Conservation (phyloP, 2,797 vertebrate species). For the Cuniculus paca region DNA sequence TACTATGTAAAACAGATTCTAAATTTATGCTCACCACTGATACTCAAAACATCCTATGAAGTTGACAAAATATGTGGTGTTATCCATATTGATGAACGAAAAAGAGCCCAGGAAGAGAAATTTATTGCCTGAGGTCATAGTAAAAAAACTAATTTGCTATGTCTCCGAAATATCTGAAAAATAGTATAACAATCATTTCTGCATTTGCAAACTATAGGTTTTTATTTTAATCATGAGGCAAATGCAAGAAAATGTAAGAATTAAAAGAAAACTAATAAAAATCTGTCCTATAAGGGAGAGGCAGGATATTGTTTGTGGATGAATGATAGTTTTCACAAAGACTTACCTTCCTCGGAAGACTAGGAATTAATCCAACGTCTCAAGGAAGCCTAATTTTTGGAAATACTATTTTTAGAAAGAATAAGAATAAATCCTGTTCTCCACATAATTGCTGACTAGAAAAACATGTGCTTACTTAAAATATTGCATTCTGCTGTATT, state of each 20-base stretch:
- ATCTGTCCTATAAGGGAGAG: too few species aligned
- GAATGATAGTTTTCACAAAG: not conserved
- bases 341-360: not conserved
- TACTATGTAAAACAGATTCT: not conserved
- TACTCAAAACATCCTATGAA: not conserved
- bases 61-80: not conserved
- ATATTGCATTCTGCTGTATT: not conserved
- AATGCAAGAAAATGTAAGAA: not conserved
- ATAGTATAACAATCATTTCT: not conserved
- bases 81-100: not conserved
- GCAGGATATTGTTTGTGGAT: not conserved
- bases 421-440: not conserved
- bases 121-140: not conserved
- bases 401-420: not conserved
- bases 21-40: not conserved
- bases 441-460: not conserved
- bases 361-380: not conserved
- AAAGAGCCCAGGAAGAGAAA: not conserved
- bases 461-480: constrained; percentile 7
- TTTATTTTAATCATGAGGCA: not conserved
- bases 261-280: not conserved
- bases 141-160: not conserved
- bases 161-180: not conserved
- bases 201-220: not conserved
- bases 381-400: not conserved